phyloP scores from a whole-genome alignment of 2,888 invertebrate genomes.

The Lymantria dispar region DNA sequence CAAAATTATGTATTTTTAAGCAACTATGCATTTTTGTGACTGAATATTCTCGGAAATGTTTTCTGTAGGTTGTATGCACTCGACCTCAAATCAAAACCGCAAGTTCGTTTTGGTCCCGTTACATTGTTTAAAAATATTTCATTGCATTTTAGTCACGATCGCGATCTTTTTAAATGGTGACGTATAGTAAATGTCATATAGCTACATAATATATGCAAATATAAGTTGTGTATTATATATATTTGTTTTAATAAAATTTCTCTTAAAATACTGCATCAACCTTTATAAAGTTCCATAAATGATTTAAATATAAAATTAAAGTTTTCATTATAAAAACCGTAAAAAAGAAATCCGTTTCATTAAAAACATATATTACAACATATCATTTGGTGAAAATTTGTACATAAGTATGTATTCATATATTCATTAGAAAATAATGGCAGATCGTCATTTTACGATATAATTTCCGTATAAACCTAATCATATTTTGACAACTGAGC shows the following conservation, averaged over 20 bases:
- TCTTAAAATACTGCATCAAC: background rate
- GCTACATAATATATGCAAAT: background rate
- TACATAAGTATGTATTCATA: no score
- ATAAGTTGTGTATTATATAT: background rate
- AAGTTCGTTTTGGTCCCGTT: constrained; percentile 19
- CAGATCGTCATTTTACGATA: no score
- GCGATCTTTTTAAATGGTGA: constrained; percentile 20
- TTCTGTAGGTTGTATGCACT: constrained; percentile 4
- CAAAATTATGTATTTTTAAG: background rate
- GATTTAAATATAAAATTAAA: no score
- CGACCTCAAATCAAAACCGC: constrained; percentile 3
- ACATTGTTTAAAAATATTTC: constrained; percentile 16
- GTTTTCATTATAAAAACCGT: no score
- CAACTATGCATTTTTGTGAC: background rate
- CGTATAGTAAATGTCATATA: constrained; percentile 9
- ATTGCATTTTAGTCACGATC: constrained; percentile 26
- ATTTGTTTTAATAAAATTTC: background rate
- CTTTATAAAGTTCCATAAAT: no score
- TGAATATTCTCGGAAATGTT: background rate
- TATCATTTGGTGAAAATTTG: no score
- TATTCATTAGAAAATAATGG: no score
- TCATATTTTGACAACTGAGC: no score
- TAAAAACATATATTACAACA: no score
- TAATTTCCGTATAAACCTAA: no score
- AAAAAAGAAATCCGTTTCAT: no score